Conservation (phyloP, 2,797 vertebrate genomes). For the Gymnothorax reevesii region DNA sequence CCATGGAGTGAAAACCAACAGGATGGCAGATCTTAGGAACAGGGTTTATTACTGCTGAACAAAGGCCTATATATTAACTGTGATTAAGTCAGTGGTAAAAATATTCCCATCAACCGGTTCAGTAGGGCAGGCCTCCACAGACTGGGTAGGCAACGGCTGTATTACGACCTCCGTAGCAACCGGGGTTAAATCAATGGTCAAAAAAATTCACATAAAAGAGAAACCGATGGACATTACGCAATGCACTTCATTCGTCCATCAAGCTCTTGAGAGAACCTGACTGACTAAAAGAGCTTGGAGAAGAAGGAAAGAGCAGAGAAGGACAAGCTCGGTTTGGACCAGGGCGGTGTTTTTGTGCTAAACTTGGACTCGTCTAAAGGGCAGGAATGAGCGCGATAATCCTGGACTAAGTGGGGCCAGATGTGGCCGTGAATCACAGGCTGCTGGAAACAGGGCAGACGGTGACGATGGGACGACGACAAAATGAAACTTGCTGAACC, state of each 20-base stretch:
- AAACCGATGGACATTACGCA: not conserved
- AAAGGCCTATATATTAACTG: too few relatives aligned
- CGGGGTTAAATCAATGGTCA: not conserved
- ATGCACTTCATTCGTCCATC: conserved; percentile 8
- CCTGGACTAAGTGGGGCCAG: not conserved
- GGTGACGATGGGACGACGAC: not conserved
- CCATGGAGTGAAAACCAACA: too few relatives aligned
- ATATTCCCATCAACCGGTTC: too few relatives aligned
- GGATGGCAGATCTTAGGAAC: too few relatives aligned
- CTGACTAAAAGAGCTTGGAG: not conserved
- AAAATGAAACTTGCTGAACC: not conserved
- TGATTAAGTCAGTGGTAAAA: not conserved
- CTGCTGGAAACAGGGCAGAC: not conserved
- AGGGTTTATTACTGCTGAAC: too few relatives aligned
- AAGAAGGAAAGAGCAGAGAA: not conserved
- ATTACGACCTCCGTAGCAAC: too few relatives aligned
- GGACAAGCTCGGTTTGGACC: not conserved
- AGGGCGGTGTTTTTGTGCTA: not conserved
- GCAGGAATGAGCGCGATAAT: not conserved
- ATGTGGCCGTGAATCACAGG: not conserved
- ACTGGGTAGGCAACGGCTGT: too few relatives aligned
- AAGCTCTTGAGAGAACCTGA: not conserved
- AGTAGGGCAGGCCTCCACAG: too few relatives aligned
- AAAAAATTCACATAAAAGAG: not conserved
- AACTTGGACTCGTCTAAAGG: not conserved